Evolutionary conservation across 2,888 invertebrate species (phyloP).

Genomic region (Pterostichus niger): DNA sequence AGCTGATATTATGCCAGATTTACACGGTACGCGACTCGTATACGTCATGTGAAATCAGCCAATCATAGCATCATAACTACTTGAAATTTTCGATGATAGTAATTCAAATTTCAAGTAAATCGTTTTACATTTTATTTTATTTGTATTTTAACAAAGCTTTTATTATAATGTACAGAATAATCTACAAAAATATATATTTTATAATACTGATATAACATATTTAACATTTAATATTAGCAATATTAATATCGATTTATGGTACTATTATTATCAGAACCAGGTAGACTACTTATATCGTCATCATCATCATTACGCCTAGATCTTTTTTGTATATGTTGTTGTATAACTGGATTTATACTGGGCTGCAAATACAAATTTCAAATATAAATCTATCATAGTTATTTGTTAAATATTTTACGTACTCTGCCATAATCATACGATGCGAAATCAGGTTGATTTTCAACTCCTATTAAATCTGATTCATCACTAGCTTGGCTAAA

Average conservation of each 20-base stretch:
- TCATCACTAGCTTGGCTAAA: slow-evolving; percentile 81
- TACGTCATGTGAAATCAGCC: slow-evolving; percentile 4
- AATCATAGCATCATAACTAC: not conserved
- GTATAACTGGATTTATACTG: slow-evolving; percentile 47
- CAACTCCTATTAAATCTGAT: slow-evolving; percentile 84
- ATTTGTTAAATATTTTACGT: slow-evolving; percentile 15
- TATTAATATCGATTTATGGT: slow-evolving; percentile 47
- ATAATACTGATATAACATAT: slow-evolving; percentile 50
- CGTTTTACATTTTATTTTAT: not conserved
- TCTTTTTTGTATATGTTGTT: not conserved
- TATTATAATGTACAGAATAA: not conserved
- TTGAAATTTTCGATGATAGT: no score
- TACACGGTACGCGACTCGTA: not conserved
- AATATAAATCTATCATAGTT: not conserved
- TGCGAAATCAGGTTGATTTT: slow-evolving; percentile 83
- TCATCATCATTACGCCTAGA: slow-evolving; percentile 34
- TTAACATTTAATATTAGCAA: not conserved
- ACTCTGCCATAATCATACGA: slow-evolving; percentile 69
- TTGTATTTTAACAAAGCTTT: not conserved
- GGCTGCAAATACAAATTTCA: slow-evolving; percentile 19
- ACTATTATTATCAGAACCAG: slow-evolving; percentile 22
- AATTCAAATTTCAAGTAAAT: no score
- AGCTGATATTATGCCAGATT: slow-evolving; percentile 60
- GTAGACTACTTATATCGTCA: slow-evolving; percentile 47
- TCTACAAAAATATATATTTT: slow-evolving; percentile 27